Base-by-base conservation (phyloP, 2,888 invertebrate species). In the Orthonevra nobilis region DNA sequence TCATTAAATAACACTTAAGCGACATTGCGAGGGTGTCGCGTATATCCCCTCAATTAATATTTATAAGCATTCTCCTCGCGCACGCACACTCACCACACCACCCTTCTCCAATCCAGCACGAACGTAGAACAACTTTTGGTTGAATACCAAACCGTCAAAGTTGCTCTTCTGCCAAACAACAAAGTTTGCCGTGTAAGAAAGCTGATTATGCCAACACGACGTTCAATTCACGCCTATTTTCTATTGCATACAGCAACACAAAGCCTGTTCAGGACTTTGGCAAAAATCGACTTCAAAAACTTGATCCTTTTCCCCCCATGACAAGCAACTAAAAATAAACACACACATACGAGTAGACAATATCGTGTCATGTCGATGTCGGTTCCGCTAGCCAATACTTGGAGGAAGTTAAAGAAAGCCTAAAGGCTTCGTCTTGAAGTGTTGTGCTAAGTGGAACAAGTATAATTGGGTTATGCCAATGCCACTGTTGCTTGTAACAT, bases 41-140 rank as follows among this genome's bases (percentile, higher is more conserved):
- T 77, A 70, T 64, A 77, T 77, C 77, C 70, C 70, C 66, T 70
- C 77, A 77, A 69, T 70, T 70, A 70, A 64, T 77, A 70, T 64
- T 70, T 70, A 70, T 70, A 52, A 40, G 23, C 58, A 64, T 52
- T 48, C 64, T 52, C 28, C 32, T 6, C 34, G 14, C 10, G 20
- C 10, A 7, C 20, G 30, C 15, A 7, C 20, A 40, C 12, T 3
- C 7, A 28, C 6, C 23, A 7, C 26, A 28, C 3, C n/a, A 19
- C 17, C 12, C 34, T 34, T n/a, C n/a, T n/a, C n/a, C n/a, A n/a
- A n/a, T n/a, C n/a, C n/a, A n/a, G n/a, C n/a, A n/a, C n/a, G n/a
- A n/a, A n/a, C n/a, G n/a, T n/a, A n/a, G 48, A 28, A n/a, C 15
- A 60, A 52, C 36, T 69, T 69, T 69, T 32, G 44, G 19, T 32